A percentile compares a stretch with the other conserved stretches of the same genome.
These are phyloP conservation scores for Pediacus dermestoides DNA, from an alignment of 2,888 invertebrate species.

Conservation along the genomic window DNA sequence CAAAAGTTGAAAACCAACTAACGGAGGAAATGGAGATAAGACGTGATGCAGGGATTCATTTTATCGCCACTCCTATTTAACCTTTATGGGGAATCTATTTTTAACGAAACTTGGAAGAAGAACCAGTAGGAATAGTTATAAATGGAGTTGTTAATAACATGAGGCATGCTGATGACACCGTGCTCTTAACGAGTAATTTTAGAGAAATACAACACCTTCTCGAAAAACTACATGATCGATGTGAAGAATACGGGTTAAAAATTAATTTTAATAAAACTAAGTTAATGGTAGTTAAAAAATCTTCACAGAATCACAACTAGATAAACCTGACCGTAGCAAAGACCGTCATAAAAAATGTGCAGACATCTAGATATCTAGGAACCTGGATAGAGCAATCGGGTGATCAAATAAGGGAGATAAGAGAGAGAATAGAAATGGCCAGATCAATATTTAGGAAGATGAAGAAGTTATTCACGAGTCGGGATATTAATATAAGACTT, in stretches of 20 bases:
- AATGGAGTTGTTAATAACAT: conserved; percentile 7
- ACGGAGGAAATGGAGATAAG: conserved; percentile 1
- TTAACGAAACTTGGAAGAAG: conserved; percentile 3
- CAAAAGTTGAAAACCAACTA: background rate
- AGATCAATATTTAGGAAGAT: background rate
- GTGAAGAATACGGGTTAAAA: background rate
- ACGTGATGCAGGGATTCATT: background rate
- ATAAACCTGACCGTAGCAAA: background rate
- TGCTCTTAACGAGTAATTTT: background rate
- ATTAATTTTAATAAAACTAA: conserved; percentile 7
- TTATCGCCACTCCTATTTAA: background rate
- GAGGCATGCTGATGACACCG: conserved; percentile 7
- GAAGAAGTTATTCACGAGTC: background rate
- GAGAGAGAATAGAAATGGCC: background rate
- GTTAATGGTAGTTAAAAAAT: conserved; percentile 8
- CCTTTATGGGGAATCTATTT: background rate
- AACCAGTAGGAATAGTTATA: conserved; percentile 3
- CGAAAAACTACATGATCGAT: background rate
- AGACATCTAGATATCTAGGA: background rate
- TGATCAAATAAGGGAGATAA: background rate
- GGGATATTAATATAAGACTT: background rate
- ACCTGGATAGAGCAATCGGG: background rate
- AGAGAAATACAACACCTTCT: conserved; percentile 1
- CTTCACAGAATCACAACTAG: background rate
- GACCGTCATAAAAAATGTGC: too few species aligned